A percentile compares a stretch with the other conserved stretches of the same genome.
Conservation (phyloP, 2,797 vertebrate genomes). For the Gadopsis marmoratus region DNA sequence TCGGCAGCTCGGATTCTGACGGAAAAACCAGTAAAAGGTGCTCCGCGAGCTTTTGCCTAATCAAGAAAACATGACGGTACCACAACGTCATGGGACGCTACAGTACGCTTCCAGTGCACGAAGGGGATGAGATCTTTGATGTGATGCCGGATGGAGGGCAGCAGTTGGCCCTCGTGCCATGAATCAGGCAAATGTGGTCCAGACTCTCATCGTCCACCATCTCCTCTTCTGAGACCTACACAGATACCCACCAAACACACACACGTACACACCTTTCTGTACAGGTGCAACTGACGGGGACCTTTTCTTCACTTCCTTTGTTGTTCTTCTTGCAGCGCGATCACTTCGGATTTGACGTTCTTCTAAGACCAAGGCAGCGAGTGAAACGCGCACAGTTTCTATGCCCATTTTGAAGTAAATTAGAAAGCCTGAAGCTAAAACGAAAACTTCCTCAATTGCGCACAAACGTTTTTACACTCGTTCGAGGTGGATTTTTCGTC, state of each 20-base stretch:
- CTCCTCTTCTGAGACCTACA: not conserved
- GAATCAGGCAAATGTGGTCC: constrained; percentile 30
- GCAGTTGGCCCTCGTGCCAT: not conserved
- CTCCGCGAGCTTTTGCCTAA: constrained; percentile 15
- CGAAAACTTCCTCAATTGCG: no score
- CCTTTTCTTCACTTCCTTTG: no score
- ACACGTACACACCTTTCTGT: not conserved
- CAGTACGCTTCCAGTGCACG: not conserved
- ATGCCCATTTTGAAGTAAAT: no score
- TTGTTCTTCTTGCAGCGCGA: no score
- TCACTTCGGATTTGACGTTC: no score
- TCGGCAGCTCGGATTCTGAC: constrained; percentile 4
- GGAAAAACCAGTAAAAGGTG: constrained; percentile 43
- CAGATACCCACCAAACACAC: constrained; percentile 13
- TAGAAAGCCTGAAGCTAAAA: no score
- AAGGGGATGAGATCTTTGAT: constrained; percentile 14
- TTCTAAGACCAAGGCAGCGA: no score
- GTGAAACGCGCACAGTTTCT: no score
- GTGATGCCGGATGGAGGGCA: constrained; percentile 16
- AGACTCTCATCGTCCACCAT: constrained; percentile 26
- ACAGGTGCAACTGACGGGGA: no score
- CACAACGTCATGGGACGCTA: not conserved
- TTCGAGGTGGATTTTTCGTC: no score
- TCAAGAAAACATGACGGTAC: constrained; percentile 19
- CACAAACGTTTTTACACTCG: no score